Conservation (phyloP, 2,888 invertebrate genomes). For the Yponomeuta sedellus region DNA sequence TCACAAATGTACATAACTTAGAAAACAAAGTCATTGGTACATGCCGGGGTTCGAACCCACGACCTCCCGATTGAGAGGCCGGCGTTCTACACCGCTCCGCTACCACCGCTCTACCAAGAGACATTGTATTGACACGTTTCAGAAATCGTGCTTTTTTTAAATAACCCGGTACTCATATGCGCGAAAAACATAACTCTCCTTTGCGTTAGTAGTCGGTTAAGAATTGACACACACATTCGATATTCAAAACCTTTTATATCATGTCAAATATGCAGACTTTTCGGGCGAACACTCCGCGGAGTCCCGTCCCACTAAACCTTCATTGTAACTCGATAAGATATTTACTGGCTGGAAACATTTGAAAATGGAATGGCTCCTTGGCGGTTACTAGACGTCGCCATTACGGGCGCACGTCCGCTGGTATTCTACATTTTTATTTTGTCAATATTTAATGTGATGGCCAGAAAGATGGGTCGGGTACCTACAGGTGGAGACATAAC, state of each 20-base stretch:
- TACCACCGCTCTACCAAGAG: no score
- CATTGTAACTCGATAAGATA: slow-evolving; percentile 74
- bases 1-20: no score
- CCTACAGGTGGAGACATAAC: slow-evolving; percentile 21
- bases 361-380: slow-evolving; percentile 66
- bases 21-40: no score
- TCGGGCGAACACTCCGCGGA: slow-evolving; percentile 39
- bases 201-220: not conserved
- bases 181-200: no score
- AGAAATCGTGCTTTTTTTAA: no score
- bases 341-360: slow-evolving; percentile 70
- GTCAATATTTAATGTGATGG: slow-evolving; percentile 73
- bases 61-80: no score
- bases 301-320: slow-evolving; percentile 54
- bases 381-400: slow-evolving; percentile 53
- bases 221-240: not conserved
- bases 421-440: slow-evolving; percentile 73
- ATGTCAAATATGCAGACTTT: not conserved
- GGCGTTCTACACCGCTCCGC: no score
- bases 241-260: slow-evolving; percentile 7
- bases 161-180: no score
- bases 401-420: slow-evolving; percentile 57
- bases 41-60: no score
- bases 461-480: slow-evolving; percentile 31
- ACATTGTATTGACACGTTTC: no score